phyloP scores from a whole-genome alignment of 2,888 invertebrate species.

The Sphinx pinastri region DNA sequence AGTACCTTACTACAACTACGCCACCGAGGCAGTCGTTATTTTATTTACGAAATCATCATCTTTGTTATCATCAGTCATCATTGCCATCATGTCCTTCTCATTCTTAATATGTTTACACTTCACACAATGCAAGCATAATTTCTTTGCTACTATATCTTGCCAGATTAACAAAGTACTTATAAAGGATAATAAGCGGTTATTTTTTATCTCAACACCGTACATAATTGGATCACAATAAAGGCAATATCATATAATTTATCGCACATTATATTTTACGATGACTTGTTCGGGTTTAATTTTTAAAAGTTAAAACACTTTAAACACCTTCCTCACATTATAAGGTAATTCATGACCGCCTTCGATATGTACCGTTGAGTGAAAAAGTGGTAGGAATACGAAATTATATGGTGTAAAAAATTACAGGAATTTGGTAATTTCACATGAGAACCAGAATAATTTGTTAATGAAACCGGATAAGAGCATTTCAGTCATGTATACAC shows the following conservation, averaged over 20 bases:
- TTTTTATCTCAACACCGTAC: constrained; percentile 1
- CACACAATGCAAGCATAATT: too few relatives aligned
- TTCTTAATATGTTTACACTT: too few relatives aligned
- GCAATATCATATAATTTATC: constrained; percentile 10
- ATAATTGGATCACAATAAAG: constrained; percentile 20
- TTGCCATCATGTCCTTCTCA: too few relatives aligned
- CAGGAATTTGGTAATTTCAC: too few relatives aligned
- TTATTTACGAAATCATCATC: too few relatives aligned
- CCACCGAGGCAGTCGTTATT: too few relatives aligned
- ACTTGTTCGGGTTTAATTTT: constrained; percentile 37
- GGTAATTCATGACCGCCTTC: constrained; percentile 31
- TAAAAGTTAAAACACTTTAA: constrained; percentile 41
- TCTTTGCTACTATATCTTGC: not conserved
- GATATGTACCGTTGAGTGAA: constrained; percentile 20
- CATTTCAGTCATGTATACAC: too few relatives aligned
- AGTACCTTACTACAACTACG: too few relatives aligned
- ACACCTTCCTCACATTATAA: constrained; percentile 43
- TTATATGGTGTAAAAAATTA: not conserved
- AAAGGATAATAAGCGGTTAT: not conserved
- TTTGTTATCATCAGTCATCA: too few relatives aligned
- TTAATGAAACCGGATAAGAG: too few relatives aligned
- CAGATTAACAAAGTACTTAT: constrained; percentile 1
- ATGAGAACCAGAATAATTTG: too few relatives aligned
- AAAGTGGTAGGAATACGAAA: not conserved
- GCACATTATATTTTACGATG: constrained; percentile 18